Percentiles rank a stretch among this genome's conserved stretches.
Conservation (phyloP, 2,888 invertebrate genomes). For the Caenorhabditis macrosperma region DNA sequence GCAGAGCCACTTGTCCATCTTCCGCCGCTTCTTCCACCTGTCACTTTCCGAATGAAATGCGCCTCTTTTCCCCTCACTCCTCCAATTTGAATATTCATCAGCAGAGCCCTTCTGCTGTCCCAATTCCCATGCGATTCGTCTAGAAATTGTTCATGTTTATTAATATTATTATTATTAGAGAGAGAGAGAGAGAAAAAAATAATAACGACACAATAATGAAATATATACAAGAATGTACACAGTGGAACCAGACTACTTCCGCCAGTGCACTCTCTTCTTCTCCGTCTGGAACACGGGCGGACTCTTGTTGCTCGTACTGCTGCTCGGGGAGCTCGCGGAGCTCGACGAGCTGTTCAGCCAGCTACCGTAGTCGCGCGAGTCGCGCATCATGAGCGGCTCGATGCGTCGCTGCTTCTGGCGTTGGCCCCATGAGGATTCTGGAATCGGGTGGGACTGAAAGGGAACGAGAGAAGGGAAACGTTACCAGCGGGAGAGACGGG, state of each 20-base stretch:
- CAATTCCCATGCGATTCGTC: neutral
- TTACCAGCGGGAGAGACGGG: conserved; percentile 44
- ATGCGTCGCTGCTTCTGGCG: conserved; percentile 46
- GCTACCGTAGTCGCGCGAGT: conserved; percentile 30
- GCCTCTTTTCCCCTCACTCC: neutral
- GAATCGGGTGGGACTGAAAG: neutral
- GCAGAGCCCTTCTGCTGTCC: neutral
- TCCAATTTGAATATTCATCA: conserved; percentile 34
- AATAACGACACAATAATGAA: neutral
- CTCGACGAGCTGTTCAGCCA: conserved; percentile 27
- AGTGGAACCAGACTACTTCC: conserved; percentile 11
- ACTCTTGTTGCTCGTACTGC: conserved; percentile 21
- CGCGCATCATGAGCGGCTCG: conserved; percentile 42
- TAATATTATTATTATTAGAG: neutral
- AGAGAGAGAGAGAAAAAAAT: conserved; percentile 16
- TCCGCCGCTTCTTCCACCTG: too few species aligned
- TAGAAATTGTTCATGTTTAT: too few species aligned
- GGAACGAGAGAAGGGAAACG: neutral
- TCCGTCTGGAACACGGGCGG: conserved; percentile 43
- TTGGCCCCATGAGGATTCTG: conserved; percentile 8
- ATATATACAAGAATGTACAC: conserved; percentile 25
- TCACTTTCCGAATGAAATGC: neutral
- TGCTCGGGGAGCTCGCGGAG: conserved; percentile 31
- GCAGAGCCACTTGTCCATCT: too few species aligned
- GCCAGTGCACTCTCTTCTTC: conserved; percentile 53